Evolutionary conservation across 1,140 invertebrate species (phyloP), one percentile per base, ranked within the genome.

Genomic region (Gryon sp.): DNA sequence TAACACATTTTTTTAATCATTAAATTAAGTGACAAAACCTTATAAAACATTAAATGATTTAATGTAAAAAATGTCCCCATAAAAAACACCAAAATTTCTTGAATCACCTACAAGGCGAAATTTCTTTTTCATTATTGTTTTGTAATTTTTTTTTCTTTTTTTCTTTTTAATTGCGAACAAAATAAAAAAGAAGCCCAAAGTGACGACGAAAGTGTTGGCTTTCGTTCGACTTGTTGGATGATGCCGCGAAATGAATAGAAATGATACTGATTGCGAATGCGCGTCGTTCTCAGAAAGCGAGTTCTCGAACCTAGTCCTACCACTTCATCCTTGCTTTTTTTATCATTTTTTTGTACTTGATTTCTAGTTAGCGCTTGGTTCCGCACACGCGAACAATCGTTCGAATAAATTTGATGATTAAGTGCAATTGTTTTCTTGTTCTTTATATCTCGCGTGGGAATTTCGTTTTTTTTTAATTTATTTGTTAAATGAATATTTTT

Each of bases 241-340:
- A 82, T 82, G 81, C 78, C 82, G 48, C 52, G 82, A 79, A 81
- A 81, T 81, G 81, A 83, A 83, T 82, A 82, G 82, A 69, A 83
- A 83, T 82, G 82, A 83, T 83, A 80, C 78, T 83, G 81, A 82
- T 83, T 83, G 82, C 76, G 76, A 81, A 63, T 53, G 32, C 45
- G 46, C 18, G 55, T 24, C 53, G 40, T 69, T 70, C 50, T 77
- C 43, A 30, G 63, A 75, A 75, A 75, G 18, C 38, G 50, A 48
- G 19, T 34, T 40, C 45, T 34, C 43, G 24, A 57, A 57, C 60
- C 62, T 22, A 62, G 72, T 68, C 65, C 55, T 57, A 41, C 45
- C 28, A 34, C 15, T 43, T 74, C 36, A n/a, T 53, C 36, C 41
- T 43, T 2, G 6, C 30, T 20, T 26, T 9, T 55, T 45, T 46